Evolutionary conservation across 2,888 invertebrate species (phyloP).

Genomic region (Caenorhabditis japonica): DNA sequence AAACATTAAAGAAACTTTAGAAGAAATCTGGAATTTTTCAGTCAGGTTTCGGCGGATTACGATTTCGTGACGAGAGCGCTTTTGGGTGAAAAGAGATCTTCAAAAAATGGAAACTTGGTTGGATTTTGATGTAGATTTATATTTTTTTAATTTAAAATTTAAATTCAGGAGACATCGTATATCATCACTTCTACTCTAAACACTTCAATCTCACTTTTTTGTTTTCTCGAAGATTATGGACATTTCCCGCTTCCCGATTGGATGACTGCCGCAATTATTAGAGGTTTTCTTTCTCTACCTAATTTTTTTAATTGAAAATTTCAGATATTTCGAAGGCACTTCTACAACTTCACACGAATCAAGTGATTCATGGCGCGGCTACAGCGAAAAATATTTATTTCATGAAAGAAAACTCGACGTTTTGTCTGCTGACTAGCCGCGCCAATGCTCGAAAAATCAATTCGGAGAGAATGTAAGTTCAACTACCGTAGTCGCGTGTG

Average conservation of each 20-base stretch:
- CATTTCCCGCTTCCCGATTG: slow-evolving; percentile 42
- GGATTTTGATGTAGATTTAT: neutral
- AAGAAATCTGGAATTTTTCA: too few species aligned
- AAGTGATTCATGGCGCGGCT: slow-evolving; percentile 24
- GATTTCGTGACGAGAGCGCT: slow-evolving; percentile 23
- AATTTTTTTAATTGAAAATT: neutral
- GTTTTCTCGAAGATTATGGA: slow-evolving; percentile 23
- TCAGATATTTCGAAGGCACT: slow-evolving; percentile 27
- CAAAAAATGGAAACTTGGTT: slow-evolving; percentile 24
- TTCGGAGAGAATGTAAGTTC: slow-evolving; percentile 16
- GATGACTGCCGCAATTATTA: slow-evolving; percentile 31
- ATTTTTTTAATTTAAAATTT: neutral
- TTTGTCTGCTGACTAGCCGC: slow-evolving; percentile 35
- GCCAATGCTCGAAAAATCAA: slow-evolving; percentile 24
- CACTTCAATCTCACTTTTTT: slow-evolving; percentile 13
- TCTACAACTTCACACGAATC: slow-evolving; percentile 31
- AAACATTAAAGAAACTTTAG: too few species aligned
- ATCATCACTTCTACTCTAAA: slow-evolving; percentile 27
- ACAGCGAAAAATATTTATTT: slow-evolving; percentile 21
- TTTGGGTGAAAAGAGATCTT: slow-evolving; percentile 20
- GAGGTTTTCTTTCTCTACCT: neutral
- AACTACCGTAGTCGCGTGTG: neutral
- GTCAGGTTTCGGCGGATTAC: slow-evolving; percentile 32
- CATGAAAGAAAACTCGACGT: slow-evolving; percentile 12
- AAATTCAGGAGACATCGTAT: slow-evolving; percentile 15